These are phyloP conservation scores for Agrochola macilenta DNA, from an alignment of 2,888 invertebrate species.

Conservation along the genomic window DNA sequence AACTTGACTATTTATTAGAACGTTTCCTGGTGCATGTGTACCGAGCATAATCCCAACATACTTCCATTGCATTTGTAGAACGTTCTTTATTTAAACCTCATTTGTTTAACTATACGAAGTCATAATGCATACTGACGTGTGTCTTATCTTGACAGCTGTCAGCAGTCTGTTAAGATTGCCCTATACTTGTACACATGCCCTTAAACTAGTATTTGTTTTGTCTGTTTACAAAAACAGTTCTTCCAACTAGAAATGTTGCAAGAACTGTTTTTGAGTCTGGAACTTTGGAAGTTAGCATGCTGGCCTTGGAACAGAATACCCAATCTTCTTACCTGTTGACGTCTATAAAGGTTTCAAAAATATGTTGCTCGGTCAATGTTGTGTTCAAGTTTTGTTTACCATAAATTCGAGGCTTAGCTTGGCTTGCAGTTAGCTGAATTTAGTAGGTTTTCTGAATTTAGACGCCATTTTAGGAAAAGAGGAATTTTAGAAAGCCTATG, in stretches of 20 bases:
- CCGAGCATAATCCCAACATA: constrained; percentile 3
- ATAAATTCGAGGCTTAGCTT: background rate
- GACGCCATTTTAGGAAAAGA: too few relatives aligned
- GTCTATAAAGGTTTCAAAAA: too few relatives aligned
- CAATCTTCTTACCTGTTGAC: too few relatives aligned
- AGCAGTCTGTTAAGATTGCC: constrained; percentile 22
- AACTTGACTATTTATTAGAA: background rate
- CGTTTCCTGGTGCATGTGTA: constrained; percentile 11
- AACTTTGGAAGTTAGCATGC: background rate
- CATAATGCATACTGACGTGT: constrained; percentile 4
- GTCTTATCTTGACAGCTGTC: constrained; percentile 53
- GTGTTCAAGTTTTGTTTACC: too few relatives aligned
- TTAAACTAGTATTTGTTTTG: constrained; percentile 12
- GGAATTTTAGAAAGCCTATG: too few relatives aligned
- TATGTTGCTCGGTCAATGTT: too few relatives aligned
- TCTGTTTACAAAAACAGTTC: constrained; percentile 10
- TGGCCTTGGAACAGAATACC: background rate
- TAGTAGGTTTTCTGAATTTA: too few relatives aligned
- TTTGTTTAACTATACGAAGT: constrained; percentile 24
- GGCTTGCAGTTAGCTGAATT: background rate
- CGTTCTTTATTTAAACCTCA: constrained; percentile 28
- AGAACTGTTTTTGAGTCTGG: too few relatives aligned
- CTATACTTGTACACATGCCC: constrained; percentile 30
- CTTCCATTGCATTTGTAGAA: constrained; percentile 5
- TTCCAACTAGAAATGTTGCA: too few relatives aligned